Percentiles rank a stretch among this genome's conserved stretches.
Conservation (phyloP, 2,797 vertebrate genomes). For the Mareca strepera region DNA sequence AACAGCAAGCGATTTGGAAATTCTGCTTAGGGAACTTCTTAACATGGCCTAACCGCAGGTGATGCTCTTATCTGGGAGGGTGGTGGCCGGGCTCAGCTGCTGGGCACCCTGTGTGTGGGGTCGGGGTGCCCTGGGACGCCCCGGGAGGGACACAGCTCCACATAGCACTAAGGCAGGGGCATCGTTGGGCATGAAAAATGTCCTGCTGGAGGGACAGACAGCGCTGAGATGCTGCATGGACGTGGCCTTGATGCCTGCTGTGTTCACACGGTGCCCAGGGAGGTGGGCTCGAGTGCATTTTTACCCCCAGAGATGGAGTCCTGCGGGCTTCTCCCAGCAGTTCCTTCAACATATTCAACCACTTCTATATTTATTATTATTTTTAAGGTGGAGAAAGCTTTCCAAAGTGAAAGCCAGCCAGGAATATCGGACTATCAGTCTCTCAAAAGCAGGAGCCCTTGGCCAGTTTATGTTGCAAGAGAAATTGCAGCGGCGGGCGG, state of each 20-base stretch:
- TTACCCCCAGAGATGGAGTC: neutral
- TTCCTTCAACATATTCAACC: neutral
- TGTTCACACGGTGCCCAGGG: neutral
- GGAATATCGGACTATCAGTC: neutral
- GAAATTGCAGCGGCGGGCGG: neutral
- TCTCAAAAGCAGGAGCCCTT: neutral
- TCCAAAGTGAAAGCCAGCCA: neutral
- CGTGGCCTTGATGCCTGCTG: neutral
- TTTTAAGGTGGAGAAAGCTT: neutral
- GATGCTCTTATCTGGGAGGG: neutral
- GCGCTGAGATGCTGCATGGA: neutral
- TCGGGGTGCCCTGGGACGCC: neutral
- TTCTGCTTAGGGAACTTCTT: neutral
- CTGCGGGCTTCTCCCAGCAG: neutral
- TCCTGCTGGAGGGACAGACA: rapidly evolving
- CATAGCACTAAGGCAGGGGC: neutral
- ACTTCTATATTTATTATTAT: neutral
- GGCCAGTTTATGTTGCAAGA: neutral
- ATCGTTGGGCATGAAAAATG: neutral
- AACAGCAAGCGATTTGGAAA: neutral
- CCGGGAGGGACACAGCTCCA: rapidly evolving
- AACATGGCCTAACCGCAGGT: neutral
- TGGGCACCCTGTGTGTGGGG: neutral
- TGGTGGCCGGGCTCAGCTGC: neutral
- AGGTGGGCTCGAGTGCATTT: neutral